phyloP scores from a whole-genome alignment of 2,888 invertebrate species.

The Parelbella ahira region DNA sequence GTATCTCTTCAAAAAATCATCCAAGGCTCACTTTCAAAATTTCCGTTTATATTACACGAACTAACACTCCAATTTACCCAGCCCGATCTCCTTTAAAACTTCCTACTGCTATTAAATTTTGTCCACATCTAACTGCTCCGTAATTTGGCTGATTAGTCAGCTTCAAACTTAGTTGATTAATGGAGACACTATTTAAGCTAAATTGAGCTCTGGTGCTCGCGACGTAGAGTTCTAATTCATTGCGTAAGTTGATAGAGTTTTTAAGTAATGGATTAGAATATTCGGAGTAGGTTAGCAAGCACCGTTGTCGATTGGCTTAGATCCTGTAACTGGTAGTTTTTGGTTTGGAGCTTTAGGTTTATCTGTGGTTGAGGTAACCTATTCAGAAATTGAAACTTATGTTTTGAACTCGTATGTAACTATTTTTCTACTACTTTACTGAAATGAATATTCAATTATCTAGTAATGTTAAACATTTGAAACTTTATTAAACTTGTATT shows the following conservation, averaged over 20 bases:
- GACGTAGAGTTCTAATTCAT: neutral
- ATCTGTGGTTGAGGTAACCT: neutral
- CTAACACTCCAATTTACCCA: too few species aligned
- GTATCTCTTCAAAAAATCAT: too few species aligned
- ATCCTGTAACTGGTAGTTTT: neutral
- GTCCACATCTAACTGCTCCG: constrained; percentile 21
- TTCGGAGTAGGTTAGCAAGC: neutral
- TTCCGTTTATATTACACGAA: too few species aligned
- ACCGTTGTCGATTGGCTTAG: neutral
- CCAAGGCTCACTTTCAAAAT: too few species aligned
- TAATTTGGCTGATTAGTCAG: constrained; percentile 30
- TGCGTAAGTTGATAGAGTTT: neutral
- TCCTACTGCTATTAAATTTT: constrained; percentile 29
- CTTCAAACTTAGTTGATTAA: constrained; percentile 13
- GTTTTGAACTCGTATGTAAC: too few species aligned
- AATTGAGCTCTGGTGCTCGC: neutral
- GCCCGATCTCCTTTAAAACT: constrained; percentile 26
- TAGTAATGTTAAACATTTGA: too few species aligned
- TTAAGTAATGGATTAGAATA: constrained; percentile 2
- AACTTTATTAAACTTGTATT: too few species aligned
- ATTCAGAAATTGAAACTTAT: too few species aligned
- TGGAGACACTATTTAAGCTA: neutral
- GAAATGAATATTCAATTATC: too few species aligned
- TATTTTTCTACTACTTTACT: too few species aligned
- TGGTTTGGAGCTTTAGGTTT: neutral